phyloP scores from a whole-genome alignment of 1,140 invertebrate species.

The Frieseomelitta varia region DNA sequence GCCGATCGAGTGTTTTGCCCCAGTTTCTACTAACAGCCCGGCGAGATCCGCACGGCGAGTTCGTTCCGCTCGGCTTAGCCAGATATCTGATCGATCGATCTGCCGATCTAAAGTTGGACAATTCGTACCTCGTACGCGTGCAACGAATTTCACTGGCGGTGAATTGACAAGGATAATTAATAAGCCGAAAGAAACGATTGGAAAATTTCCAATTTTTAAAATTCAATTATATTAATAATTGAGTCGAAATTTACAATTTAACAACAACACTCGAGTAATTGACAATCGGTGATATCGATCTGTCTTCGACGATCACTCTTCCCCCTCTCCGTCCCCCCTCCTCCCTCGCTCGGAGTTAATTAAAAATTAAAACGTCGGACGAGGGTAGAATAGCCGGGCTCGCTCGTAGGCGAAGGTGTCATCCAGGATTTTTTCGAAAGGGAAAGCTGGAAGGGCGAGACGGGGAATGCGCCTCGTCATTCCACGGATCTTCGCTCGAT shows the following conservation, averaged over 20 bases:
- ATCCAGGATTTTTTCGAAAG: constrained; percentile 66
- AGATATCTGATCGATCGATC: constrained; percentile 66
- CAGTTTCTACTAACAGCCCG: constrained; percentile 73
- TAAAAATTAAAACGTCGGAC: constrained; percentile 61
- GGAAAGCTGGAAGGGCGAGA: constrained; percentile 58
- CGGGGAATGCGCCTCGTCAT: constrained; percentile 73
- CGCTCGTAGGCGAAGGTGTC: constrained; percentile 29
- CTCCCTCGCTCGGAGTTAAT: constrained; percentile 20
- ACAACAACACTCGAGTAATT: no score
- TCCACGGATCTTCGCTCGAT: constrained; percentile 52
- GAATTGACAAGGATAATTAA: not conserved
- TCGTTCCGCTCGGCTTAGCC: constrained; percentile 72
- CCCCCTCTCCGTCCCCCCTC: not conserved
- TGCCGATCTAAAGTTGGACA: constrained; percentile 29
- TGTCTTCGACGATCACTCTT: not conserved
- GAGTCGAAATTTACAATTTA: no score
- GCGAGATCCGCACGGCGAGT: constrained; percentile 64
- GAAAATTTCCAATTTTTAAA: not conserved
- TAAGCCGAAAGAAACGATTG: no score
- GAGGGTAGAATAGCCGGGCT: not conserved
- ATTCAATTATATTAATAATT: not conserved
- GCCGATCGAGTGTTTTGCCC: constrained; percentile 74
- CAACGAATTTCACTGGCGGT: constrained; percentile 8
- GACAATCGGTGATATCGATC: not conserved
- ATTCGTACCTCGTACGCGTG: constrained; percentile 27